Conservation (phyloP, 2,113 vertebrate species). For the Brachionichthys hirsutus region DNA sequence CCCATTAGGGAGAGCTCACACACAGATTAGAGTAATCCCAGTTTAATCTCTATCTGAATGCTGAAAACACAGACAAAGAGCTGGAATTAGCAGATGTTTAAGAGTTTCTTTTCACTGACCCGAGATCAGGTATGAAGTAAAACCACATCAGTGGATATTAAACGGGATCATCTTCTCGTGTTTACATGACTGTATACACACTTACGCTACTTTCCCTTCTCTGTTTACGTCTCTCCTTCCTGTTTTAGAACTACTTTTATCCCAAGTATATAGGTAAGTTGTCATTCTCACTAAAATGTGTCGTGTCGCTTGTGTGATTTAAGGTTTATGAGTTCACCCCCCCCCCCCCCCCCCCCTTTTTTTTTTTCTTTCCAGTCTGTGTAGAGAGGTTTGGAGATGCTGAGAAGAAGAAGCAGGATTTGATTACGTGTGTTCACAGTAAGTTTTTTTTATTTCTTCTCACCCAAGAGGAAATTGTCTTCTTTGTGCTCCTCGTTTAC, state of each 20-base stretch:
- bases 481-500: too few species aligned
- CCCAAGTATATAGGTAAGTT: constrained; percentile 92
- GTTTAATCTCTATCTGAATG: constrained; percentile 9
- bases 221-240: constrained; percentile 36
- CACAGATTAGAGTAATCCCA: constrained; percentile 26
- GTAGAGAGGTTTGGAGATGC: constrained; percentile 81
- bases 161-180: not conserved
- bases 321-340: constrained; percentile 11
- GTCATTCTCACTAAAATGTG: constrained; percentile 1
- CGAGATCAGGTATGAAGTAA: not conserved
- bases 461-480: not conserved
- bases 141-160: constrained; percentile 3
- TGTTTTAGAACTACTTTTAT: constrained; percentile 91
- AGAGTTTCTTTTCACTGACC: not conserved
- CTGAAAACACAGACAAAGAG: not conserved
- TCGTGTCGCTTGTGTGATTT: not conserved
- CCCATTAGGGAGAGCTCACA: constrained; percentile 28
- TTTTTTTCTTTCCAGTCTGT: constrained; percentile 76
- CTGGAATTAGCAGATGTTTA: constrained; percentile 15
- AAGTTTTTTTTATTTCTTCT: constrained; percentile 72
- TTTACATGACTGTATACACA: constrained; percentile 20
- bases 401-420: constrained; percentile 80
- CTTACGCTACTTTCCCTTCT: constrained; percentile 1
- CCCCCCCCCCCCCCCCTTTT: too few species aligned
- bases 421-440: constrained; percentile 93